phyloP scores from a whole-genome alignment of 2,888 invertebrate species.

The Lochmaea capreae region DNA sequence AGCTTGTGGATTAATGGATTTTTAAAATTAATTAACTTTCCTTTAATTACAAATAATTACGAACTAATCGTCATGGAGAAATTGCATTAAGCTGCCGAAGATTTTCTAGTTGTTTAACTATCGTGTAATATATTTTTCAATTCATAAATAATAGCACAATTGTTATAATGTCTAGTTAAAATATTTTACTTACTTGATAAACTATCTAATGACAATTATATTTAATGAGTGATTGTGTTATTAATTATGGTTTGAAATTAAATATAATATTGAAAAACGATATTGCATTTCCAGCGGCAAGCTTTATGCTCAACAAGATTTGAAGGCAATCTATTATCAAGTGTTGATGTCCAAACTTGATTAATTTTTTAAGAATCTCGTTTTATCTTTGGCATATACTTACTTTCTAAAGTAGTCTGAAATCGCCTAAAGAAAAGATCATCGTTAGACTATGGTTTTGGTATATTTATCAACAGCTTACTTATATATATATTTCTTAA shows the following conservation, averaged over 20 bases:
- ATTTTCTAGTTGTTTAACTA: background rate
- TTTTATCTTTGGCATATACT: slow-evolving; percentile 30
- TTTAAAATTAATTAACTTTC: slow-evolving; percentile 7
- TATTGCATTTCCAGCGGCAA: slow-evolving; percentile 41
- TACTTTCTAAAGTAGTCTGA: slow-evolving; percentile 27
- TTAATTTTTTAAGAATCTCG: slow-evolving; percentile 11
- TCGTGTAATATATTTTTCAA: background rate
- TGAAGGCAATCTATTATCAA: slow-evolving; percentile 47
- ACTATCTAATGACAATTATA: background rate
- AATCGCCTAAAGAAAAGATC: slow-evolving; percentile 33
- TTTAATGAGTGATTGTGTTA: slow-evolving; percentile 1
- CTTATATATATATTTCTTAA: slow-evolving; percentile 24
- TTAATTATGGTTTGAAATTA: background rate
- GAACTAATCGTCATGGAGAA: slow-evolving; percentile 9
- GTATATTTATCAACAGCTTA: slow-evolving; percentile 33
- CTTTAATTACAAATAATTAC: slow-evolving; percentile 11
- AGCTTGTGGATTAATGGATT: background rate
- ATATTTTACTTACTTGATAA: too few species aligned
- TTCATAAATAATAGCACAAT: background rate
- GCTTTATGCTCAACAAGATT: slow-evolving; percentile 47
- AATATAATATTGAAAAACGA: background rate
- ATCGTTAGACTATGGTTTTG: slow-evolving; percentile 29
- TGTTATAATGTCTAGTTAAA: background rate
- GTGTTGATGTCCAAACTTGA: slow-evolving; percentile 2
- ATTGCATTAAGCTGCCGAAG: slow-evolving; percentile 13